Conservation (phyloP, 2,888 invertebrate species). For the Himalopsyche tibetana region DNA sequence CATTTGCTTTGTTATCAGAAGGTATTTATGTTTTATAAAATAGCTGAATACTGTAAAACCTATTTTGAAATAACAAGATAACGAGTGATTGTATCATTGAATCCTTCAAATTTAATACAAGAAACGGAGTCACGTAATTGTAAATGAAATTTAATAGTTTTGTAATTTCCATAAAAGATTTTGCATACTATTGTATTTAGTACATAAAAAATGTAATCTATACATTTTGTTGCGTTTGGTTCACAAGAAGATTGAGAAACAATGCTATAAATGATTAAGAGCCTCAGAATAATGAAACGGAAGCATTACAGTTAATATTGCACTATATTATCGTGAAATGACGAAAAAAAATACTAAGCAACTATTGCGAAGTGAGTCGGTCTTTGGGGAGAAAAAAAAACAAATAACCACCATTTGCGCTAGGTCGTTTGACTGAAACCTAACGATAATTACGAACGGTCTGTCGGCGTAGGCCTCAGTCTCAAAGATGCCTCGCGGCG, state of each 20-base stretch:
- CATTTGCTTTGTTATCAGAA: not conserved
- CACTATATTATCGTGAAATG: not conserved
- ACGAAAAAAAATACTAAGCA: not conserved
- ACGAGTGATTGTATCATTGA: not conserved
- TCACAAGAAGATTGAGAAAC: too few relatives aligned
- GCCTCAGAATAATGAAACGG: not conserved
- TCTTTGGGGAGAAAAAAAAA: not conserved
- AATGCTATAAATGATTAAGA: too few relatives aligned
- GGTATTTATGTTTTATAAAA: not conserved
- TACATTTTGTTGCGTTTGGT: too few relatives aligned
- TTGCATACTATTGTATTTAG: too few relatives aligned
- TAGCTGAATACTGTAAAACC: not conserved
- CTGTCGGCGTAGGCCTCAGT: not conserved
- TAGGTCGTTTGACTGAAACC: not conserved
- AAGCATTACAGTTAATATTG: not conserved
- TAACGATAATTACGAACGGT: conserved; percentile 7
- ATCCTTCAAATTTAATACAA: not conserved
- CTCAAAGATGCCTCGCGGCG: not conserved
- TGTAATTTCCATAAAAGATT: too few relatives aligned
- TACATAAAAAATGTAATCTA: too few relatives aligned
- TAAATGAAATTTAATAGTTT: too few relatives aligned
- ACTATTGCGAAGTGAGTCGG: not conserved
- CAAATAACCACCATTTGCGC: not conserved
- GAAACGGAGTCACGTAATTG: too few relatives aligned
- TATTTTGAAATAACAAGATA: not conserved